These are phyloP conservation scores for Drosophila erecta DNA, from an alignment of 1,140 invertebrate species.

Conservation along the genomic window DNA sequence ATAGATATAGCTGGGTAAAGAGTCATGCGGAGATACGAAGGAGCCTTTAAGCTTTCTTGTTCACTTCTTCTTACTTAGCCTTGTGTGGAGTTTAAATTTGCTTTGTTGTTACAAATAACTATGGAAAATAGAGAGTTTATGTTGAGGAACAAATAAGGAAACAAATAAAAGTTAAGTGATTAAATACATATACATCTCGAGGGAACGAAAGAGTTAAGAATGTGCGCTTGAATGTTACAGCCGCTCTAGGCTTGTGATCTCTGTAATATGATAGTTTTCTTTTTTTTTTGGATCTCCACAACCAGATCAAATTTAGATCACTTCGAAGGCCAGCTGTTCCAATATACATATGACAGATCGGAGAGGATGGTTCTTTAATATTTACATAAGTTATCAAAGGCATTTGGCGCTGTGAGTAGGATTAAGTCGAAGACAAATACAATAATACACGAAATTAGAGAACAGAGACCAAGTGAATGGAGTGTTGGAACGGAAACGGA, in stretches of 20 bases:
- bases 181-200: conserved; percentile 33
- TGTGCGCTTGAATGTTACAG: conserved; percentile 54
- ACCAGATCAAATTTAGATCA: conserved; percentile 42
- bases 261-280: background rate
- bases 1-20: conserved; percentile 17
- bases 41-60: conserved; percentile 17
- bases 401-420: conserved; percentile 50
- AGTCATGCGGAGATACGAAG: conserved; percentile 61
- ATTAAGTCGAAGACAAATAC: conserved; percentile 27
- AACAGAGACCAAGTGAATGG: conserved; percentile 27
- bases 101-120: conserved; percentile 63
- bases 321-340: conserved; percentile 40
- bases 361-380: conserved; percentile 23
- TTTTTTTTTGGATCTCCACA: background rate
- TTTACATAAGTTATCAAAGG: conserved; percentile 61
- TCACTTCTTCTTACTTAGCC: conserved; percentile 68
- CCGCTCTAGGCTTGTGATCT: conserved; percentile 21
- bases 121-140: conserved; percentile 77
- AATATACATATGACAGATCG: conserved; percentile 32
- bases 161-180: conserved; percentile 31
- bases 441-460: conserved; percentile 60
- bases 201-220: conserved; percentile 34
- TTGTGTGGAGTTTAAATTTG: conserved; percentile 76
- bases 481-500: conserved; percentile 32
- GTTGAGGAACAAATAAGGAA: conserved; percentile 40